phyloP scores from a whole-genome alignment of 2,797 vertebrate genomes.

The Tiaroga cobitis region DNA sequence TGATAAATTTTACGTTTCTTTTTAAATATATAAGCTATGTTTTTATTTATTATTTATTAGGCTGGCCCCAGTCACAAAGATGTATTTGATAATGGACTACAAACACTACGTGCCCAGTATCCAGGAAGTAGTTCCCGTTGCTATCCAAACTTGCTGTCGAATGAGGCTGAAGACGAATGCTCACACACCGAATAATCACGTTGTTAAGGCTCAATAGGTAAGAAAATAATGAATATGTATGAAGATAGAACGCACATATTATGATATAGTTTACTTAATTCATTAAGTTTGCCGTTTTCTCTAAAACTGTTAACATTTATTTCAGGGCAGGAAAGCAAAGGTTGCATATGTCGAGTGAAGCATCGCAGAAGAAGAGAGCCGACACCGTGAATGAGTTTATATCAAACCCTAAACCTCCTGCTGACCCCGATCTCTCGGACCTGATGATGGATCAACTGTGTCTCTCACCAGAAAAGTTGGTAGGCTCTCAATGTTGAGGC shows the following conservation, averaged over 20 bases:
- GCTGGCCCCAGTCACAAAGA: too few relatives aligned
- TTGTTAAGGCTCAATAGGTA: conserved; percentile 6
- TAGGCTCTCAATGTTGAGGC: conserved; percentile 62
- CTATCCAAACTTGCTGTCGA: conserved; percentile 72
- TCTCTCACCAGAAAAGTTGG: conserved; percentile 84
- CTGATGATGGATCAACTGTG: conserved; percentile 72
- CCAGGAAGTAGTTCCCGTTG: conserved; percentile 80
- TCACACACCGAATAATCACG: neutral
- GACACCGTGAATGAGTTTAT: conserved; percentile 80
- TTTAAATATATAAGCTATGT: too few relatives aligned
- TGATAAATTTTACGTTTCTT: neutral
- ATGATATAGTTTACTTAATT: neutral
- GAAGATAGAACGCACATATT: neutral
- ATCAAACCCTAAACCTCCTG: conserved; percentile 79
- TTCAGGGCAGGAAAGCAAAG: conserved; percentile 49
- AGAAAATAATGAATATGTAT: neutral
- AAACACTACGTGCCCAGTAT: conserved; percentile 75
- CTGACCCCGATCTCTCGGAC: conserved; percentile 64
- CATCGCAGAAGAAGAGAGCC: conserved; percentile 55
- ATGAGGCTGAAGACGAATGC: neutral
- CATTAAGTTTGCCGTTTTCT: neutral
- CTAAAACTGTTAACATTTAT: neutral
- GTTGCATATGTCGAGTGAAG: conserved; percentile 63
- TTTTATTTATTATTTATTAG: too few relatives aligned
- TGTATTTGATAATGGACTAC: conserved; percentile 63